These are phyloP conservation scores for Ophiodon elongatus DNA, from an alignment of 2,113 vertebrate species.

Conservation along the genomic window DNA sequence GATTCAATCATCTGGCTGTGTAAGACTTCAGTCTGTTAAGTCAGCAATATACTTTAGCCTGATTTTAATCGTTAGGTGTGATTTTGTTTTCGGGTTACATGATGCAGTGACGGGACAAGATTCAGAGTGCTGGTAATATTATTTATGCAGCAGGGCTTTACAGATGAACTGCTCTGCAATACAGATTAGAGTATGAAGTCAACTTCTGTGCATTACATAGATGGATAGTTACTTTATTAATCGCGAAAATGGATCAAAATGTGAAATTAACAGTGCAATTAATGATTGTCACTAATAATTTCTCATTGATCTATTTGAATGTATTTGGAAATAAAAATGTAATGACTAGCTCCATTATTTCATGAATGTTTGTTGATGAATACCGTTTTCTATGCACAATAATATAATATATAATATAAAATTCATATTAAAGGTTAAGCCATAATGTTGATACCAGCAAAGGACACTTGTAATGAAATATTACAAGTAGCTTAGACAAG, in stretches of 20 bases:
- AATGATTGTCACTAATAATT: constrained; percentile 2
- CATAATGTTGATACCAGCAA: neutral
- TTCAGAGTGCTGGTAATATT: neutral
- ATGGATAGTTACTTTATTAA: too few relatives aligned
- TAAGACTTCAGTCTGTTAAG: too few relatives aligned
- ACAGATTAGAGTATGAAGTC: neutral
- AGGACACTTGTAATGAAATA: neutral
- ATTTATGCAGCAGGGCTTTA: neutral
- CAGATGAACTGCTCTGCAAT: neutral
- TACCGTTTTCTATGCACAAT: neutral
- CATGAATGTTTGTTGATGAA: neutral
- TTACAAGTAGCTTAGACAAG: neutral
- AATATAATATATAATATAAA: too few relatives aligned
- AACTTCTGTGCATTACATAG: constrained; percentile 52
- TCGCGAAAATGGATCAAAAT: too few relatives aligned
- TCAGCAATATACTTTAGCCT: neutral
- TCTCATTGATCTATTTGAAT: constrained; percentile 6
- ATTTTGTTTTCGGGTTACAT: neutral
- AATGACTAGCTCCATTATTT: neutral
- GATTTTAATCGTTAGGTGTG: neutral
- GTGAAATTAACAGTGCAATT: constrained; percentile 26
- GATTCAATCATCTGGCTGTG: too few relatives aligned
- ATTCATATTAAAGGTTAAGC: too few relatives aligned
- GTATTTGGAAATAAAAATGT: constrained; percentile 50
- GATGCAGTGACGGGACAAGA: constrained; percentile 52